Conservation (phyloP, 1,140 invertebrate species). For the Zeugodacus cucurbitae region DNA sequence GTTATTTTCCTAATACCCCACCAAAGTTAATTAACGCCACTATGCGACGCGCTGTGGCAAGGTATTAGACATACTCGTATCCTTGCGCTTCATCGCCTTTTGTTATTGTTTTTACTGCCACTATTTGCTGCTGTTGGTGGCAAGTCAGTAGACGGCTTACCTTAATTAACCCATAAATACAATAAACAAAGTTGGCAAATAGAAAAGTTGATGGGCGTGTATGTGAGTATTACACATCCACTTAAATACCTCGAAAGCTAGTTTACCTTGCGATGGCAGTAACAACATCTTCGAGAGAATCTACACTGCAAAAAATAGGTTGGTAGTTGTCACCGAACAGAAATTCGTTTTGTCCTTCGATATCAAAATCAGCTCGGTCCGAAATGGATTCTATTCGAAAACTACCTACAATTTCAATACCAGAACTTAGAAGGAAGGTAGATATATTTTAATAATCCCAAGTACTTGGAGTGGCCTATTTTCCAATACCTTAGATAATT, state of each 20-base stretch:
- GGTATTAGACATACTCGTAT: neutral
- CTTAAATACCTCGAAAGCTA: neutral
- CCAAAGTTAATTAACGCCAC: constrained; percentile 21
- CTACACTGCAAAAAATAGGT: neutral
- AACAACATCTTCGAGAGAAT: neutral
- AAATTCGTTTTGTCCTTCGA: no score
- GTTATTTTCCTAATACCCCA: neutral
- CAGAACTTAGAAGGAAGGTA: no score
- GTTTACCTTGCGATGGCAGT: neutral
- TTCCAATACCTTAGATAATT: no score
- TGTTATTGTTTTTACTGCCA: neutral
- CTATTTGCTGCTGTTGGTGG: neutral
- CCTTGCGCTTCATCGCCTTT: neutral
- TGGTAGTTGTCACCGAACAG: no score
- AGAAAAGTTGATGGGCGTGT: neutral
- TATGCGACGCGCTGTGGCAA: neutral
- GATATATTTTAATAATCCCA: no score
- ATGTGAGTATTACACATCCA: neutral
- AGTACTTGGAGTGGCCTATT: no score
- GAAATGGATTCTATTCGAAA: no score
- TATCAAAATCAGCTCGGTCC: no score
- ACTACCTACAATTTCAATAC: no score
- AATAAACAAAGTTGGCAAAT: neutral
- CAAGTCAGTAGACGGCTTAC: neutral
- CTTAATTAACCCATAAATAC: constrained; percentile 36